Percentiles rank a stretch among this genome's conserved stretches.
These are phyloP conservation scores for Dione vanillae DNA, from an alignment of 2,888 invertebrate genomes.

Conservation along the genomic window DNA sequence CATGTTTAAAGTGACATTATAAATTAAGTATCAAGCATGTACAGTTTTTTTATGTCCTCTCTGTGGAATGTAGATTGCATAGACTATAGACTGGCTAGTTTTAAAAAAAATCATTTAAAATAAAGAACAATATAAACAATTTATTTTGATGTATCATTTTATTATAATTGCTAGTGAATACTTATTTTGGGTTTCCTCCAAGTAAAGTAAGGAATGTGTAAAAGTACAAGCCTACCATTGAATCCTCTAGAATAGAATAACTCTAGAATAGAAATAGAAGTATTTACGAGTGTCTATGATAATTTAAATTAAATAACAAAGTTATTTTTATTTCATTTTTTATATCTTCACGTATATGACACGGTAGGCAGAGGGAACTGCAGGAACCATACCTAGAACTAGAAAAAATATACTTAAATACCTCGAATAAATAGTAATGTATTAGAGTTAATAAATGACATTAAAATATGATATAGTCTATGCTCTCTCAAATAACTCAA, in stretches of 20 bases:
- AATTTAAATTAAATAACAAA: no score
- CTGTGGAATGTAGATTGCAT: conserved; percentile 19
- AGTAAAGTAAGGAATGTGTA: background rate
- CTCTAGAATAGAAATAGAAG: no score
- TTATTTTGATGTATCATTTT: conserved; percentile 3
- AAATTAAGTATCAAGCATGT: conserved; percentile 22
- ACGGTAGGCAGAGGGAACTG: no score
- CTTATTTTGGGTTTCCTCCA: no score
- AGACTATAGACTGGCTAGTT: conserved; percentile 22
- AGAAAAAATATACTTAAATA: no score
- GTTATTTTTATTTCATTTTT: no score
- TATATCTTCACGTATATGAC: no score
- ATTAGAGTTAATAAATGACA: background rate
- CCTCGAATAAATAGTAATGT: background rate
- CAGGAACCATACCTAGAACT: no score
- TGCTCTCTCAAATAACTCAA: conserved; percentile 16
- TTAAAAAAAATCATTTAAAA: background rate
- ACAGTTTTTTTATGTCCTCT: conserved; percentile 17
- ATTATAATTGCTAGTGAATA: background rate
- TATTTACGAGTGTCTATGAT: no score
- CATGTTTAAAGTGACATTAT: conserved; percentile 49
- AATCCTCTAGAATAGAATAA: background rate
- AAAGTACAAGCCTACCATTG: background rate
- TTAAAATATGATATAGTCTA: conserved; percentile 18
- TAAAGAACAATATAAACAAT: conserved; percentile 10